Evolutionary conservation across 2,797 vertebrate genomes (phyloP).

Genomic region (Sebastiscus albofasciatus): DNA sequence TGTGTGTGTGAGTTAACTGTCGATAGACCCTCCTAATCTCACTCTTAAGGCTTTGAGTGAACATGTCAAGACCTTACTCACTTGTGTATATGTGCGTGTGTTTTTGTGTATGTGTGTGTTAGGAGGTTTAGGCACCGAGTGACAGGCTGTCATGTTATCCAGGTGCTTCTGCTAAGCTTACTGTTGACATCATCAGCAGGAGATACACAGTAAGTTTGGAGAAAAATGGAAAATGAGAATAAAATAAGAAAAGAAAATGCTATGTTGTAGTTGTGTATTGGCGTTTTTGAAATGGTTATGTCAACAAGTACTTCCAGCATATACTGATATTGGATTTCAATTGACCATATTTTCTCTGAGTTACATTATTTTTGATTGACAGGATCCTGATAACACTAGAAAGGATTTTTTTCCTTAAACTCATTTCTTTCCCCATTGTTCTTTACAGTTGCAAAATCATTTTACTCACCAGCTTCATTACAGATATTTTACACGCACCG

Average conservation of each 20-base stretch:
- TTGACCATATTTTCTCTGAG: not conserved
- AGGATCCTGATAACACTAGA: not conserved
- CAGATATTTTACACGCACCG: not conserved
- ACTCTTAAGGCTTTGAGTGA: slow-evolving; percentile 56
- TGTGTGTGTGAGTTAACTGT: slow-evolving; percentile 42
- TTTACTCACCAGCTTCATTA: not conserved
- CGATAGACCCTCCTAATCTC: slow-evolving; percentile 45
- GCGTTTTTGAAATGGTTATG: not conserved
- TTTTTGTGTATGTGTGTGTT: slow-evolving; percentile 25
- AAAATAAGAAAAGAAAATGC: slow-evolving; percentile 3
- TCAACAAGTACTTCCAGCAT: not conserved
- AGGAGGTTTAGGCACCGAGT: slow-evolving; percentile 14
- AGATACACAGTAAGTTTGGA: slow-evolving; percentile 3
- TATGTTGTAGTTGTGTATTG: not conserved
- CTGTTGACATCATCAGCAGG: slow-evolving; percentile 50
- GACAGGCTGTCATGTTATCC: slow-evolving; percentile 61
- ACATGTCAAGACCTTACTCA: slow-evolving; percentile 54
- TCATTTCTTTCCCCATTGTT: not conserved
- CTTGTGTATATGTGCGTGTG: slow-evolving; percentile 34
- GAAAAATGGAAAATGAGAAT: not conserved
- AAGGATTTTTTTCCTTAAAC: not conserved
- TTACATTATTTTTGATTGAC: not conserved
- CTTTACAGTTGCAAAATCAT: not conserved
- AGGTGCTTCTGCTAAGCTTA: slow-evolving; percentile 54
- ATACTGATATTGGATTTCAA: not conserved